Percentiles rank a stretch among this genome's conserved stretches.
Conservation (phyloP, 2,113 vertebrate species). For the Smithornis capensis region DNA sequence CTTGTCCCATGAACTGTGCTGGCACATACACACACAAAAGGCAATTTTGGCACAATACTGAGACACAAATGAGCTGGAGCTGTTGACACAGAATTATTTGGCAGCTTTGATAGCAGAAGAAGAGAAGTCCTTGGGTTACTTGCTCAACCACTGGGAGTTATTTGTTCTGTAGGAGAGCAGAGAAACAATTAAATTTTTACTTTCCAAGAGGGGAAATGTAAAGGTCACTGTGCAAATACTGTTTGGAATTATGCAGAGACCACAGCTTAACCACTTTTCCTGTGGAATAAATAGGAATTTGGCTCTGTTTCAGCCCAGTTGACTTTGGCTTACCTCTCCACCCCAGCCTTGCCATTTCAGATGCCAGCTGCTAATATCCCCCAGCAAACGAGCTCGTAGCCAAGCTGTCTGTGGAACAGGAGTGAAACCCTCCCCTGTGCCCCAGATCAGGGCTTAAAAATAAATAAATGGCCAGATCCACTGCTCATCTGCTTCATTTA, state of each 20-base stretch:
- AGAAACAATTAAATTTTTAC: not conserved
- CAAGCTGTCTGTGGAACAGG: not conserved
- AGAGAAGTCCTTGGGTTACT: not conserved
- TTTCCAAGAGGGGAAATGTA: not conserved
- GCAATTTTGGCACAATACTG: not conserved
- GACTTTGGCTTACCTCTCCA: slow-evolving; percentile 11
- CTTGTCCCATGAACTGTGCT: not conserved
- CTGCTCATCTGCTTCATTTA: not conserved
- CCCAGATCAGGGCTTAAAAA: slow-evolving; percentile 33
- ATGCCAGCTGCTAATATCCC: slow-evolving; percentile 38
- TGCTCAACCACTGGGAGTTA: not conserved
- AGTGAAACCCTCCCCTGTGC: not conserved
- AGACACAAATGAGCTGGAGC: not conserved
- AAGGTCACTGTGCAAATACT: slow-evolving; percentile 4
- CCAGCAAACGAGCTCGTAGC: not conserved
- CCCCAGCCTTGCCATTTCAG: not conserved
- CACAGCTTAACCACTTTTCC: not conserved
- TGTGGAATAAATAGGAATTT: slow-evolving; percentile 1
- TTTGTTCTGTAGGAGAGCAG: not conserved
- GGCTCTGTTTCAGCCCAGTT: not conserved
- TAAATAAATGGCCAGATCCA: not conserved
- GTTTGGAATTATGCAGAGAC: not conserved
- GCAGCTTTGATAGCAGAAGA: not conserved
- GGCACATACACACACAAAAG: accelerated
- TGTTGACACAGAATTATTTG: not conserved